phyloP scores from a whole-genome alignment of 1,140 invertebrate species.

The Leucophenga varia region DNA sequence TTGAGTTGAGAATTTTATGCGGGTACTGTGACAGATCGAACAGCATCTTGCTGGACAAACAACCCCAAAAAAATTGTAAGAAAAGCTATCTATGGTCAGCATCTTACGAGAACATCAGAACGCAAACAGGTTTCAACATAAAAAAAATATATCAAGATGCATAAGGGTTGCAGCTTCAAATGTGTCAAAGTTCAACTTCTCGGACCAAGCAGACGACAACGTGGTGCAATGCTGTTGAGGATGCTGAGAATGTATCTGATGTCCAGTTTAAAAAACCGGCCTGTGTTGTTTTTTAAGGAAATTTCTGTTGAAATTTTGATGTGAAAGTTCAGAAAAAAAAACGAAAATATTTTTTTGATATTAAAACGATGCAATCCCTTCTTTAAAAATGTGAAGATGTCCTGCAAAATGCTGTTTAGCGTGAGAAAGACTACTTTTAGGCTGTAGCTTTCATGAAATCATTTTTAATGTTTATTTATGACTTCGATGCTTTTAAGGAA shows the following conservation, averaged over 20 bases:
- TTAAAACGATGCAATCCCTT: conserved; percentile 3
- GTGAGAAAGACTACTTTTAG: conserved; percentile 33
- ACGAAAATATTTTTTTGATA: conserved; percentile 34
- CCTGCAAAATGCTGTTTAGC: conserved; percentile 38
- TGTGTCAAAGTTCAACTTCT: conserved; percentile 51
- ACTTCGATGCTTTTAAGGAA: background rate
- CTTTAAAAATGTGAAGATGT: conserved; percentile 16
- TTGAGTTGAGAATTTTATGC: too few species aligned
- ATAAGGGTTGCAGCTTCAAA: conserved; percentile 13
- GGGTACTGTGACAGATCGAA: conserved; percentile 1
- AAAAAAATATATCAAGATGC: background rate
- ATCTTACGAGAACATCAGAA: background rate
- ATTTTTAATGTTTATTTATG: conserved; percentile 4
- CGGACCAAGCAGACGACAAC: background rate
- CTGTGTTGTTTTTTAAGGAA: conserved; percentile 26
- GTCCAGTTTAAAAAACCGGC: conserved; percentile 53
- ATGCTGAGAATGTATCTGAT: conserved; percentile 19
- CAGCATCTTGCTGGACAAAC: conserved; percentile 18
- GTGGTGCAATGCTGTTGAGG: conserved; percentile 6
- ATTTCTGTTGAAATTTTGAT: conserved; percentile 54
- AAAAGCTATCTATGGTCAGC: background rate
- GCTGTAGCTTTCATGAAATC: conserved; percentile 10
- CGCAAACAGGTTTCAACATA: background rate
- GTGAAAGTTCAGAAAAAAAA: conserved; percentile 47
- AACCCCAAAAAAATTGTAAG: conserved; percentile 20